Evolutionary conservation across 2,888 invertebrate genomes (phyloP).

Genomic region (Cistogaster globosa): DNA sequence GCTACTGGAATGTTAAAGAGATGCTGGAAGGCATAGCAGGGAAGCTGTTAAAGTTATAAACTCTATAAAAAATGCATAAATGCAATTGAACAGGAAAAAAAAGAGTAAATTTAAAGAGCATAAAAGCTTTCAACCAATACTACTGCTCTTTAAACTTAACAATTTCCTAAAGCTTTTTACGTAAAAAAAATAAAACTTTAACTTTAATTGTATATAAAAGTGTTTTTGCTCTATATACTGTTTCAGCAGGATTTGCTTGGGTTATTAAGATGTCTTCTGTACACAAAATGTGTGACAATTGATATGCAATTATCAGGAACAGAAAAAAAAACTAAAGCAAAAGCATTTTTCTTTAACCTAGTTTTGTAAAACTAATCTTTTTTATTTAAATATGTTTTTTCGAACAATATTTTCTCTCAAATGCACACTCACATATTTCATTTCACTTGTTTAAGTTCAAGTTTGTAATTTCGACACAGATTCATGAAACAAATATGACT

Average conservation of each 20-base stretch:
- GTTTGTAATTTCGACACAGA: conserved; percentile 50
- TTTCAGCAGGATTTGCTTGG: conserved; percentile 50
- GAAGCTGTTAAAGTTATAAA: conserved; percentile 54
- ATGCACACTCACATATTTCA: neutral
- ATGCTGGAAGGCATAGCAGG: conserved; percentile 58
- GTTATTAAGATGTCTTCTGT: conserved; percentile 51
- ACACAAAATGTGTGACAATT: conserved; percentile 57
- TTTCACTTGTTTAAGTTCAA: conserved; percentile 55
- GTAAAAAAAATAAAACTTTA: conserved; percentile 33
- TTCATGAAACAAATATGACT: too few species aligned
- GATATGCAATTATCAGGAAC: conserved; percentile 65
- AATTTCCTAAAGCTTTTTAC: conserved; percentile 42
- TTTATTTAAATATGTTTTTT: neutral
- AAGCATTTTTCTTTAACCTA: conserved; percentile 54
- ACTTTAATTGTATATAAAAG: conserved; percentile 6
- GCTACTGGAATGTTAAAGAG: conserved; percentile 75
- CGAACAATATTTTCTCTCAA: neutral
- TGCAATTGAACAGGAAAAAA: conserved; percentile 26
- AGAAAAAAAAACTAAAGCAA: conserved; percentile 48
- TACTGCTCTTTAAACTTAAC: conserved; percentile 19
- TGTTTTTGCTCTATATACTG: conserved; percentile 11
- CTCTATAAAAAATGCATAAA: conserved; percentile 53
- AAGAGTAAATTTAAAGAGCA: conserved; percentile 12
- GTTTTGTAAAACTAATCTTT: conserved; percentile 12
- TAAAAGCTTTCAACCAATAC: neutral